Percentiles rank a stretch among this genome's conserved stretches.
phyloP scores from a whole-genome alignment of 2,797 vertebrate species.

The Varecia variegata region DNA sequence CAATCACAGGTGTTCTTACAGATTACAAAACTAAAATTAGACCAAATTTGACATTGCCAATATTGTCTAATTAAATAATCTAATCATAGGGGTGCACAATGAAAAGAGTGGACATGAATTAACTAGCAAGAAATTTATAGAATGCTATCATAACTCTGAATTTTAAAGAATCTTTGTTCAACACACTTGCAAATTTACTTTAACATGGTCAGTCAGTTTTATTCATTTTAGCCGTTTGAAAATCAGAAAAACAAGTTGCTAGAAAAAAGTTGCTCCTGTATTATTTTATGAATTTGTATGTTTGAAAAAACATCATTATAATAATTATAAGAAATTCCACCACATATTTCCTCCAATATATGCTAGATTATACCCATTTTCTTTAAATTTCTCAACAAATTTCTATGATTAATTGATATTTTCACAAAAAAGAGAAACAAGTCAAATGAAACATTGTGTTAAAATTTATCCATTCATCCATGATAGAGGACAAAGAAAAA shows the following conservation, averaged over 20 bases:
- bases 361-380: neutral
- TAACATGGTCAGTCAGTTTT: neutral
- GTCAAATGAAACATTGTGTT: neutral
- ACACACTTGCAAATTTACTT: neutral
- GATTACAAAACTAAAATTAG: neutral
- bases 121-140: neutral
- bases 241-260: neutral
- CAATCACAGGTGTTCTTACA: neutral
- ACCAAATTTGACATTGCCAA: neutral
- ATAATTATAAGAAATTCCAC: neutral
- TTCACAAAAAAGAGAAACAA: neutral
- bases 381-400: neutral
- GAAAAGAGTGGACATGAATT: neutral
- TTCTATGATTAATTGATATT: neutral
- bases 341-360: neutral
- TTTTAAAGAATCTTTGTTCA: neutral
- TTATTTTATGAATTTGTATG: neutral
- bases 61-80: neutral
- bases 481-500: neutral
- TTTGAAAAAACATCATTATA: neutral
- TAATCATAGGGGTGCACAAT: neutral
- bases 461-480: neutral
- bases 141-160: neutral
- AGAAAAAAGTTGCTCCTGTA: neutral
- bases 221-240: neutral